phyloP scores from a whole-genome alignment of 2,888 invertebrate species.

The Ceratothoa steindachneri region DNA sequence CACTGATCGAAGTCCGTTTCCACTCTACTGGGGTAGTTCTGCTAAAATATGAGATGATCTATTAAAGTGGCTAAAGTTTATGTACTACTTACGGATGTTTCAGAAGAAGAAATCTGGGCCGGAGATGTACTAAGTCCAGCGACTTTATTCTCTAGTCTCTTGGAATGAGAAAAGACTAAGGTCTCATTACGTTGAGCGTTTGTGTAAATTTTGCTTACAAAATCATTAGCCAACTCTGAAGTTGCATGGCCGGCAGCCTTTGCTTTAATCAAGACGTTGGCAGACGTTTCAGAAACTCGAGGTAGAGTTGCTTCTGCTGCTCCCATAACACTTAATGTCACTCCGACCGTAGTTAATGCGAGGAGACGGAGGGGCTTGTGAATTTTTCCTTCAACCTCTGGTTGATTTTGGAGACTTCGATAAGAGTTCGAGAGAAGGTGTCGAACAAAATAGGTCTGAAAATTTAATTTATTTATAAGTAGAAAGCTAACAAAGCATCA shows the following conservation, averaged over 20 bases:
- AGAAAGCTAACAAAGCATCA: too few species aligned
- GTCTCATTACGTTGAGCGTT: background rate
- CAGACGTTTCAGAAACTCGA: background rate
- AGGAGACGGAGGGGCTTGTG: background rate
- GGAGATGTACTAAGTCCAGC: too few species aligned
- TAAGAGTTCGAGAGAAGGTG: background rate
- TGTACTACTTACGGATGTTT: too few species aligned
- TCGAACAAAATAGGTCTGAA: background rate
- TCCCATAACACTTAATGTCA: background rate
- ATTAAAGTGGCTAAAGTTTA: too few species aligned
- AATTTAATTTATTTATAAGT: too few species aligned
- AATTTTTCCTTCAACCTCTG: background rate
- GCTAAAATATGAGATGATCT: too few species aligned
- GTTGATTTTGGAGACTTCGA: background rate
- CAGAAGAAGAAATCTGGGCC: too few species aligned
- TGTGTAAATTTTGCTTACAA: background rate
- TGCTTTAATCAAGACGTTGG: background rate
- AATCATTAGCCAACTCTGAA: background rate
- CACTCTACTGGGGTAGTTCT: too few species aligned
- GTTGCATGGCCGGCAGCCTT: background rate
- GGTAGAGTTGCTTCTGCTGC: background rate
- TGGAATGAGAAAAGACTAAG: background rate
- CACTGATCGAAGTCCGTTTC: too few species aligned
- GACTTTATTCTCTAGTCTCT: background rate
- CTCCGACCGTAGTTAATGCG: background rate